phyloP scores from a whole-genome alignment of 2,797 vertebrate species.

The Borostomias antarcticus region DNA sequence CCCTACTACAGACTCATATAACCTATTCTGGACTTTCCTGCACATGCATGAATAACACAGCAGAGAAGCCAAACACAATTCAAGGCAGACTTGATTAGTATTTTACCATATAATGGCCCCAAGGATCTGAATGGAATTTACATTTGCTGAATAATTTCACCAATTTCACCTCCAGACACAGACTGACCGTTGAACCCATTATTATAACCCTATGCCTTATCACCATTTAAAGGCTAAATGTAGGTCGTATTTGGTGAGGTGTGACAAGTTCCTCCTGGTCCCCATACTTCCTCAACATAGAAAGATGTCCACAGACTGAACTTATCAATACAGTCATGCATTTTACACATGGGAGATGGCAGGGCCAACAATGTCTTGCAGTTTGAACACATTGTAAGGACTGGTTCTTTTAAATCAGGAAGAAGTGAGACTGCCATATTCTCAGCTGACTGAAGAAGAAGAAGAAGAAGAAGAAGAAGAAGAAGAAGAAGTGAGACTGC shows the following conservation, averaged over 20 bases:
- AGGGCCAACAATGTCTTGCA: too few species aligned
- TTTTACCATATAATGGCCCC: conserved; percentile 1
- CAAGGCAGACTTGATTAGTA: neutral
- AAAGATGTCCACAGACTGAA: neutral
- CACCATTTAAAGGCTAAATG: conserved; percentile 9
- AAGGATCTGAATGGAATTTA: neutral
- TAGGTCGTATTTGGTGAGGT: neutral
- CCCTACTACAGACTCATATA: neutral
- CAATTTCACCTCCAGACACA: conserved; percentile 7
- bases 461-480: too few species aligned
- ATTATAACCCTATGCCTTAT: conserved; percentile 6
- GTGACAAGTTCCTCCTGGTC: neutral
- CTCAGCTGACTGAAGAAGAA: too few species aligned
- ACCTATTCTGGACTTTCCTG: too few species aligned
- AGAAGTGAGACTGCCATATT: too few species aligned
- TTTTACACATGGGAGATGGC: neutral
- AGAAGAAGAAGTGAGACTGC: too few species aligned
- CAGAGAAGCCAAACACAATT: neutral
- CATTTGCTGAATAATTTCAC: conserved; percentile 8
- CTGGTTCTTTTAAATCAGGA: too few species aligned
- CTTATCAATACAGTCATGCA: neutral
- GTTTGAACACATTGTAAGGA: too few species aligned
- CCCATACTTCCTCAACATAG: conserved; percentile 1
- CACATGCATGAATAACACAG: neutral
- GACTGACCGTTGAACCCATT: conserved; percentile 8